Conservation (phyloP, 2,113 vertebrate species). For the Mus spicilegus region DNA sequence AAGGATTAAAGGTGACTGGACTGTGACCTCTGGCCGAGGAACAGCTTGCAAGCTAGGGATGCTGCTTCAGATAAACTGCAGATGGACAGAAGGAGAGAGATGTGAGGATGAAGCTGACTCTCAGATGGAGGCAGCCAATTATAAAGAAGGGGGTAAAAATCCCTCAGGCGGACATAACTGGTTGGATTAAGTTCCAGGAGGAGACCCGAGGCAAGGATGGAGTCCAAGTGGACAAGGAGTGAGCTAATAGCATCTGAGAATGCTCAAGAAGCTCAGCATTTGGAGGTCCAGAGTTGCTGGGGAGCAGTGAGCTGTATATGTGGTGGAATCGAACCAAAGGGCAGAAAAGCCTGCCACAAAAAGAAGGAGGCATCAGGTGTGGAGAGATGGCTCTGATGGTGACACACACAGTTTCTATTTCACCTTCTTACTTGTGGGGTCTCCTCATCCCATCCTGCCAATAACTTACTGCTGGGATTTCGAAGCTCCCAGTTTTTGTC, state of each 20-base stretch:
- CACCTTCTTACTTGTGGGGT: background rate
- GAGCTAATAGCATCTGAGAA: background rate
- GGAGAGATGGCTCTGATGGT: too few relatives aligned
- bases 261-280: background rate
- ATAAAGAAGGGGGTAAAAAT: background rate
- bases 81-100: background rate
- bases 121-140: background rate
- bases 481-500: background rate
- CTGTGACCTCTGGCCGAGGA: accelerated
- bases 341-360: too few relatives aligned
- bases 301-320: background rate
- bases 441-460: background rate
- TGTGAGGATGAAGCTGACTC: background rate
- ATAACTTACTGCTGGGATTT: accelerated
- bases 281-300: background rate
- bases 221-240: background rate
- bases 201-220: background rate
- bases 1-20: background rate
- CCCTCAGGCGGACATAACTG: background rate
- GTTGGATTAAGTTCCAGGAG: background rate
- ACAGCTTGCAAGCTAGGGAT: background rate
- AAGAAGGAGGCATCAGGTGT: too few relatives aligned
- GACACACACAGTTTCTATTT: too few relatives aligned
- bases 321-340: accelerated
- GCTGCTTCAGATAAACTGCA: background rate